phyloP scores from a whole-genome alignment of 35 echinoderm and acorn worm species.

The Amphiura filiformis region DNA sequence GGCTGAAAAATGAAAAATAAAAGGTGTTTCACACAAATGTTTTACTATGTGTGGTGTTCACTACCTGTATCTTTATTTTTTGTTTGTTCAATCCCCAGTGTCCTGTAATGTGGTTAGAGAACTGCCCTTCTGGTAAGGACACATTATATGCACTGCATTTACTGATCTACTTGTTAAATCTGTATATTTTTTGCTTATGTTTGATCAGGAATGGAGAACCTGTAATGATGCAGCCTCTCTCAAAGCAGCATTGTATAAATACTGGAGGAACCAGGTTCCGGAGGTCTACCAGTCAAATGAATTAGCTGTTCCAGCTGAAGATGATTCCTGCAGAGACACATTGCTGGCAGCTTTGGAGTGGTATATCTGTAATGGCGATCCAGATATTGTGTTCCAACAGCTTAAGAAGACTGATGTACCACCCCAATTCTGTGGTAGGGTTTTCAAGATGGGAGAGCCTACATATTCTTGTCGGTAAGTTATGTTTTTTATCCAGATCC shows the following conservation, averaged over 20 bases:
- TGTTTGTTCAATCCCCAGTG: neutral
- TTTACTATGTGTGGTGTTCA: neutral
- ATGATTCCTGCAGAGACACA: slow-evolving; percentile 13
- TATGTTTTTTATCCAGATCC: too few species aligned
- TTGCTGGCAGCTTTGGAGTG: slow-evolving; percentile 68
- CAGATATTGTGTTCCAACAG: slow-evolving; percentile 30
- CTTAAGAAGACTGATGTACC: slow-evolving; percentile 76
- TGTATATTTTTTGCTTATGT: neutral
- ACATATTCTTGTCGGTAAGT: slow-evolving; percentile 89
- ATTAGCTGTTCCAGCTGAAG: slow-evolving; percentile 46
- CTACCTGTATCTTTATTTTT: neutral
- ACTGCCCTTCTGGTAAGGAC: neutral
- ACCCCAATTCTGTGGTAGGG: slow-evolving; percentile 86
- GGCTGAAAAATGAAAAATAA: too few species aligned
- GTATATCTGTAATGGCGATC: slow-evolving; percentile 82
- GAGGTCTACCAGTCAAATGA: slow-evolving; percentile 58
- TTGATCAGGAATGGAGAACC: slow-evolving; percentile 49
- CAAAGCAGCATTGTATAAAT: slow-evolving; percentile 48
- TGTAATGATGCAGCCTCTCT: slow-evolving; percentile 38
- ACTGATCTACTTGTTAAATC: too few species aligned
- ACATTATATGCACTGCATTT: neutral
- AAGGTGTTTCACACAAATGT: neutral
- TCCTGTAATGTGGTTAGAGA: neutral
- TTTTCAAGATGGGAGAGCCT: slow-evolving; percentile 92
- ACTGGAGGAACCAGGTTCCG: slow-evolving; percentile 53